phyloP scores from a whole-genome alignment of 2,797 vertebrate species.

The Sternarchorhynchus goeldii region DNA sequence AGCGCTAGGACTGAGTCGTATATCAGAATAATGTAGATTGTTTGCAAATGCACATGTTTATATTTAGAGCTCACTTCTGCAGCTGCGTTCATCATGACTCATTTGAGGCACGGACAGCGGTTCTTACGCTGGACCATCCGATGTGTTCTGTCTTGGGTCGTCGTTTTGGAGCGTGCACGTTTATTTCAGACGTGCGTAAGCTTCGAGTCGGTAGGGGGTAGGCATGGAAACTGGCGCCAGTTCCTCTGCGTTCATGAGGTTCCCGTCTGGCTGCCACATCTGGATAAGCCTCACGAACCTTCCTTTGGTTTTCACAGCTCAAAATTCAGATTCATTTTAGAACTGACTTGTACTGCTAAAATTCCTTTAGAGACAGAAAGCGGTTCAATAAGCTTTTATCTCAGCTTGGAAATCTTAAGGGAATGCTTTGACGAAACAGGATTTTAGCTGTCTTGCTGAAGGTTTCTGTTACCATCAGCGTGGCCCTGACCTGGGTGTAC shows the following conservation, averaged over 20 bases:
- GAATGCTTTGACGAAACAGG: constrained; percentile 19
- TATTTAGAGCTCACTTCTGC: not conserved
- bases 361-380: not conserved
- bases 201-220: constrained; percentile 26
- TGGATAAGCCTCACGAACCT: not conserved
- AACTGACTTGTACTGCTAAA: not conserved
- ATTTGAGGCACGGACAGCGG: not conserved
- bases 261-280: constrained; percentile 32
- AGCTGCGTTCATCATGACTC: not conserved
- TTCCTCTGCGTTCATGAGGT: not conserved
- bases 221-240: constrained; percentile 58
- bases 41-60: too few species aligned
- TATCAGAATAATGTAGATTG: too few species aligned
- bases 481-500: not conserved
- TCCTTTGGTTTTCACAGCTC: not conserved
- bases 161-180: constrained; percentile 55
- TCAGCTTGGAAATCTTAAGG: constrained; percentile 12
- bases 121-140: not conserved
- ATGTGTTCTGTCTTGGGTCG: not conserved
- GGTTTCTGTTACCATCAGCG: too few species aligned
- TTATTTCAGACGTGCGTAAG: constrained; percentile 65
- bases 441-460: not conserved
- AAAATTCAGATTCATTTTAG: not conserved
- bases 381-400: too few species aligned
- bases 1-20: too few species aligned